phyloP scores from a whole-genome alignment of 2,888 invertebrate species.

The Orchesellides sinensis region DNA sequence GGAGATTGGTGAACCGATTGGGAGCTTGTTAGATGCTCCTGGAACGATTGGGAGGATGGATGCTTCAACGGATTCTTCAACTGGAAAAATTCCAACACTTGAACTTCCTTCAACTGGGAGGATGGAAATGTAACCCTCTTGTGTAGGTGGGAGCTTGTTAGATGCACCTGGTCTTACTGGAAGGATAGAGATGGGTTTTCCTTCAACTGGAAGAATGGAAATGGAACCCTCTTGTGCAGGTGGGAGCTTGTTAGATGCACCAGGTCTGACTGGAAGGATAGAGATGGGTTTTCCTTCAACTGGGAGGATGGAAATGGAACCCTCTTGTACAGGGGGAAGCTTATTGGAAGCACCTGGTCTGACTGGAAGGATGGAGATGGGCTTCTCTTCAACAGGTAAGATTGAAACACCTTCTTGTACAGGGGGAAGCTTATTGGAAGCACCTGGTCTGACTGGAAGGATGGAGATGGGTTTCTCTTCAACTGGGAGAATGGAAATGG shows the following conservation, averaged over 20 bases:
- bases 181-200: background rate
- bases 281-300: background rate
- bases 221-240: background rate
- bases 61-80: background rate
- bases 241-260: background rate
- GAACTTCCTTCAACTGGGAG: slow-evolving; percentile 5
- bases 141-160: slow-evolving; percentile 11
- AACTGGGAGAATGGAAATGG: background rate
- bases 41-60: slow-evolving; percentile 4
- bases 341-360: background rate
- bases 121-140: background rate
- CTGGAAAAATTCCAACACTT: background rate
- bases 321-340: background rate
- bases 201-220: background rate
- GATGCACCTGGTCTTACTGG: slow-evolving; percentile 19
- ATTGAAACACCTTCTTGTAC: background rate
- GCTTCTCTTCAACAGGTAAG: slow-evolving; percentile 14
- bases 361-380: slow-evolving; percentile 21
- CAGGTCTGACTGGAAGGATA: slow-evolving; percentile 7
- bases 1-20: background rate
- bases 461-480: background rate
- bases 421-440: slow-evolving; percentile 23
- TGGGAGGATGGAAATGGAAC: background rate
- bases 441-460: slow-evolving; percentile 9
- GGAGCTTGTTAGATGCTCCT: background rate